These are phyloP conservation scores for Phylloscopus trochilus DNA, from an alignment of 2,113 vertebrate species.

Conservation along the genomic window DNA sequence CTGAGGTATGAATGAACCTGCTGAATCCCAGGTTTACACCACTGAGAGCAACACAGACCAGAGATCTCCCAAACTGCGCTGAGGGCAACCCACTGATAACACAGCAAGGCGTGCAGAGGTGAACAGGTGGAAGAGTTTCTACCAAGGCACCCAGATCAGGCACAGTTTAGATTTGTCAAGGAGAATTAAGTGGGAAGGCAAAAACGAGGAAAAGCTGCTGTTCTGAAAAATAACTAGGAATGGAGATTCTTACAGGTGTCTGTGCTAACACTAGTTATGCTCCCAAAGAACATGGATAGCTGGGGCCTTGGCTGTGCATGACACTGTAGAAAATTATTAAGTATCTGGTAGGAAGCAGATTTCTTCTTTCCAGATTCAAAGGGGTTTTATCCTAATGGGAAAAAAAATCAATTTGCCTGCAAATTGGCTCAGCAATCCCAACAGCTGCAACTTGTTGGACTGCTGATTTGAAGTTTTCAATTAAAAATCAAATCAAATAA, in stretches of 20 bases:
- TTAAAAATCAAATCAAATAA: not conserved
- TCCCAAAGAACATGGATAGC: not conserved
- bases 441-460: not conserved
- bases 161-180: not conserved
- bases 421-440: not conserved
- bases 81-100: not conserved
- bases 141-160: not conserved
- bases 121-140: slow-evolving; percentile 3
- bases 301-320: not conserved
- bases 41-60: not conserved
- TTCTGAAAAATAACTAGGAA: not conserved
- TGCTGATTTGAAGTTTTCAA: not conserved
- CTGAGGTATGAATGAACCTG: slow-evolving; percentile 16
- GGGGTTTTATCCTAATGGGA: not conserved
- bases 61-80: slow-evolving; percentile 18
- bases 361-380: not conserved
- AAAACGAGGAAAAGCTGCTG: not conserved
- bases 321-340: not conserved
- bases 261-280: not conserved
- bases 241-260: not conserved
- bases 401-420: not conserved
- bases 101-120: not conserved
- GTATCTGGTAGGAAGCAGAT: not conserved
- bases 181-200: not conserved
- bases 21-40: not conserved